Evolutionary conservation across 1,140 invertebrate genomes (phyloP).

Genomic region (Trichonephila inaurata): DNA sequence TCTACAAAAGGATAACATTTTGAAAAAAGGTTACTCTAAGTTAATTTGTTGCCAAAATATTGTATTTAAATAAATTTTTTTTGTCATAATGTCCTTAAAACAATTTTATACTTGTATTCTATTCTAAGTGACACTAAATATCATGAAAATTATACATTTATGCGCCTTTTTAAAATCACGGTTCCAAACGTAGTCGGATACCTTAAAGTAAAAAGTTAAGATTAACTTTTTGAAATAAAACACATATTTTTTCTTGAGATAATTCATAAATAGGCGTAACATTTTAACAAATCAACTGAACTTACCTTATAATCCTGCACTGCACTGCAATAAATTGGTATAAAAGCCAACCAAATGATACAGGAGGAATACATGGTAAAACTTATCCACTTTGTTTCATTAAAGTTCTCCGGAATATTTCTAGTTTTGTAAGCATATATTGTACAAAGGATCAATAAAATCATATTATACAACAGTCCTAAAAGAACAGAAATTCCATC

Average conservation of each 20-base stretch:
- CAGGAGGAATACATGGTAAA: conserved; percentile 90
- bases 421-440: conserved; percentile 88
- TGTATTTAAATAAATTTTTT: too few species aligned
- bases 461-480: conserved; percentile 88
- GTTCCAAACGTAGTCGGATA: background rate
- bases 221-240: background rate
- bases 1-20: too few species aligned
- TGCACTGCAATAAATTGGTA: conserved; percentile 87
- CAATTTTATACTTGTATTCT: too few species aligned
- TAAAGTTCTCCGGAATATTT: conserved; percentile 89
- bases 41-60: too few species aligned
- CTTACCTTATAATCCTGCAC: conserved; percentile 85
- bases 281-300: too few species aligned
- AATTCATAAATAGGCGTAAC: background rate
- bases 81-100: too few species aligned
- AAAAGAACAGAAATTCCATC: conserved; percentile 87
- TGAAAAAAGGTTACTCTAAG: too few species aligned
- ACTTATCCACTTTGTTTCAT: conserved; percentile 87
- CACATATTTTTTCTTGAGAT: background rate
- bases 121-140: too few species aligned
- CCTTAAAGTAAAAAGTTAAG: background rate
- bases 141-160: too few species aligned
- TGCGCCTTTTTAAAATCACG: too few species aligned
- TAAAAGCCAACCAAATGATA: conserved; percentile 88
- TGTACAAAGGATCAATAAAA: conserved; percentile 87